Conservation (phyloP, 2,113 vertebrate genomes). For the Reinhardtius hippoglossoides region DNA sequence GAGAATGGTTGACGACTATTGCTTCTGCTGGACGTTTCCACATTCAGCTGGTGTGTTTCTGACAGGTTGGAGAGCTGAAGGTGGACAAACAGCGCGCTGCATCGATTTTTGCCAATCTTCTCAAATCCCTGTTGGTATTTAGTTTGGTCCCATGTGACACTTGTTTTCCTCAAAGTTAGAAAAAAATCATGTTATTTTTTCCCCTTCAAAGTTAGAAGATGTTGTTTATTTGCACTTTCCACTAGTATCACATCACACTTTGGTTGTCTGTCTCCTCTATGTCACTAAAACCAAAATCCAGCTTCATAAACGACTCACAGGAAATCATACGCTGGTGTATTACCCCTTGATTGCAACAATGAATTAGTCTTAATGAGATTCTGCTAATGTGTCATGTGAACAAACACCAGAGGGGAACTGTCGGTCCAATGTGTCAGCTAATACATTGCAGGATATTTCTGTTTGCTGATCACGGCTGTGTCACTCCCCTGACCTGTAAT, state of each 20-base stretch:
- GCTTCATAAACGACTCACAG: constrained; percentile 4
- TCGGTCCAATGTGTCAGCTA: constrained; percentile 1
- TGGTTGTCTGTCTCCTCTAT: background rate
- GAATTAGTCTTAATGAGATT: constrained; percentile 35
- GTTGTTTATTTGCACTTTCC: too few relatives aligned
- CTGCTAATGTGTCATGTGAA: constrained; percentile 23
- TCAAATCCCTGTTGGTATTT: too few relatives aligned
- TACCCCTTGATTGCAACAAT: constrained; percentile 21
- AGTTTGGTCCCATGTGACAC: too few relatives aligned
- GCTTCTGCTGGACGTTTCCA: too few relatives aligned
- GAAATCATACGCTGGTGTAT: constrained; percentile 7
- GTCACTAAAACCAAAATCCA: background rate
- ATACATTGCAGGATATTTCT: constrained; percentile 7
- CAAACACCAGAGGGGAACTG: constrained; percentile 16
- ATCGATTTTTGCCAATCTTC: too few relatives aligned
- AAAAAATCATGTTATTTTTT: background rate
- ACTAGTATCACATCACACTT: background rate
- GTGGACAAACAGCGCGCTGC: too few relatives aligned
- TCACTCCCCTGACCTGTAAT: constrained; percentile 30
- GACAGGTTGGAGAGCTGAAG: too few relatives aligned
- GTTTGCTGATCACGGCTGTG: background rate
- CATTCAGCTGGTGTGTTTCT: too few relatives aligned
- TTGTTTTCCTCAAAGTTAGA: too few relatives aligned
- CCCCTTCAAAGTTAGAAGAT: background rate
- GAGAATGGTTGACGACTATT: too few relatives aligned